phyloP scores from a whole-genome alignment of 2,888 invertebrate genomes.

The Drosophila cyrtoloma region DNA sequence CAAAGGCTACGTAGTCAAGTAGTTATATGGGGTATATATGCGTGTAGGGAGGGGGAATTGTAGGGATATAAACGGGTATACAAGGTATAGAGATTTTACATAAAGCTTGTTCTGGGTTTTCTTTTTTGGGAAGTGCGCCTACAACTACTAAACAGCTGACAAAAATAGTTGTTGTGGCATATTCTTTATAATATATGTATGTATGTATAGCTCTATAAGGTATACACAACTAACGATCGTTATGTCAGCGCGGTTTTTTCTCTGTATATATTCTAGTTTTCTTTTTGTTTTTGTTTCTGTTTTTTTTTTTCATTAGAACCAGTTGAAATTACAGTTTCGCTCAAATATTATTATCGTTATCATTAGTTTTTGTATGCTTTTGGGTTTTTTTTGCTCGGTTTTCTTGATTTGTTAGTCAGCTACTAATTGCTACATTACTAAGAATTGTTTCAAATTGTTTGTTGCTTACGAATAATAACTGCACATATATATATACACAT shows the following conservation, averaged over 20 bases:
- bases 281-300: background rate
- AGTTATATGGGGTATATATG: background rate
- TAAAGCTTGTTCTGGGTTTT: slow-evolving; percentile 2
- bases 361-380: slow-evolving; percentile 7
- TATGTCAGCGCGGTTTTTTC: slow-evolving; percentile 23
- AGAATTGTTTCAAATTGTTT: slow-evolving; percentile 59
- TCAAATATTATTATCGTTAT: slow-evolving; percentile 29
- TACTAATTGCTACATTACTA: slow-evolving; percentile 68
- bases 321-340: slow-evolving; percentile 26
- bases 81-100: background rate
- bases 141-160: slow-evolving; percentile 19
- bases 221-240: slow-evolving; percentile 31
- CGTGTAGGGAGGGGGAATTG: background rate
- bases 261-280: slow-evolving; percentile 16
- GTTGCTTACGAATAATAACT: slow-evolving; percentile 40
- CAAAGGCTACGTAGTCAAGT: slow-evolving; percentile 27
- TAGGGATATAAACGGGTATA: background rate
- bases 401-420: slow-evolving; percentile 45
- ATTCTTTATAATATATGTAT: slow-evolving; percentile 4
- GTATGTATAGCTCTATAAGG: slow-evolving; percentile 13
- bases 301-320: slow-evolving; percentile 34
- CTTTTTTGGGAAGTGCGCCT: slow-evolving; percentile 3
- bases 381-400: slow-evolving; percentile 10
- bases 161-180: slow-evolving; percentile 13
- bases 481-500: slow-evolving; percentile 8